Conservation (phyloP, 2,113 vertebrate genomes). For the Herpailurus yagouaroundi region DNA sequence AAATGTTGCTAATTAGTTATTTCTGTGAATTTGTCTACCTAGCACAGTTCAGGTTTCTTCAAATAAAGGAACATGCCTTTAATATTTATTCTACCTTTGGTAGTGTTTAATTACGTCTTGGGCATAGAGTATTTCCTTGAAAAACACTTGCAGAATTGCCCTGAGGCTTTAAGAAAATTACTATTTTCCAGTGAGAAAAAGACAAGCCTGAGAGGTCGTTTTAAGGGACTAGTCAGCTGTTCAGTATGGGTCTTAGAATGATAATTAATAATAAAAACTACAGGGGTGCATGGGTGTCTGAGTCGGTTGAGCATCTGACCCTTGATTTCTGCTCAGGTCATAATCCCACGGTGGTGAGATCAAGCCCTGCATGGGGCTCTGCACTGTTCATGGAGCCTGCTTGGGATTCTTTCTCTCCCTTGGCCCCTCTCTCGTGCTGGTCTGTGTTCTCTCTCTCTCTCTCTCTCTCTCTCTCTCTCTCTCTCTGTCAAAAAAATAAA, state of each 20-base stretch:
- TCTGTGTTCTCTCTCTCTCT: too few species aligned
- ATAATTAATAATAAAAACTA: neutral
- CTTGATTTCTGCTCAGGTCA: too few species aligned
- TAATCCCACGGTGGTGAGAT: too few species aligned
- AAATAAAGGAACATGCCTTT: neutral
- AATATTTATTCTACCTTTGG: neutral
- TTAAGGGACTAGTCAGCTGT: neutral
- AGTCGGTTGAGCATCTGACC: too few species aligned
- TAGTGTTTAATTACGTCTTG: neutral
- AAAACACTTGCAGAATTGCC: neutral
- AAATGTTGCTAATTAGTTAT: neutral
- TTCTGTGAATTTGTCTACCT: neutral
- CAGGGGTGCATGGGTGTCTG: too few species aligned
- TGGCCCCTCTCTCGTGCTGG: too few species aligned
- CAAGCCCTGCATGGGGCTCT: too few species aligned
- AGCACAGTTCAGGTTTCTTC: neutral
- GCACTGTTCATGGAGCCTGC: too few species aligned
- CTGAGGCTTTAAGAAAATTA: conserved; percentile 4
- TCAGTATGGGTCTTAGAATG: neutral
- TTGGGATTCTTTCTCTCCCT: too few species aligned
- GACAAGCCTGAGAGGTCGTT: neutral
- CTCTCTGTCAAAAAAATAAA: too few species aligned
- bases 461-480: too few species aligned
- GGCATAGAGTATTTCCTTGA: neutral
- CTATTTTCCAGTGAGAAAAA: neutral